phyloP scores from a whole-genome alignment of 2,113 vertebrate species.

The Halcyon senegalensis region DNA sequence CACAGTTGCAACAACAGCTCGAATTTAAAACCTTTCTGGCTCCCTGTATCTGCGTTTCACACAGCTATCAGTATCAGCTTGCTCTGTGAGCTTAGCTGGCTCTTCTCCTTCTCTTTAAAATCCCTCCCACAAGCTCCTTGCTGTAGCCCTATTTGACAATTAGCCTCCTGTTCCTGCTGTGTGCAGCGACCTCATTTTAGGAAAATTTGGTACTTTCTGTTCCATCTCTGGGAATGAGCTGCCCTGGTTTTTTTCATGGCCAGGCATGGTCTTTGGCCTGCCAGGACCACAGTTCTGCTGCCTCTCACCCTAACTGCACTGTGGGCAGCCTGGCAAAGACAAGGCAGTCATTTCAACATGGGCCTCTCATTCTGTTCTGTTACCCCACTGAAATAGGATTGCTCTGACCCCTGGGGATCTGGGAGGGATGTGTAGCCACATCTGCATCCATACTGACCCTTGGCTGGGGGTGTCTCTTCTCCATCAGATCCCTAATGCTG shows the following conservation, averaged over 20 bases:
- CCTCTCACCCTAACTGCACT: not conserved
- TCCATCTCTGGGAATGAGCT: not conserved
- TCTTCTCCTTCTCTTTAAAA: slow-evolving; percentile 50
- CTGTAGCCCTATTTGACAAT: not conserved
- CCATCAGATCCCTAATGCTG: not conserved
- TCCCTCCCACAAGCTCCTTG: not conserved
- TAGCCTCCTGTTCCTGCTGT: not conserved
- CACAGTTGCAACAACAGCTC: not conserved
- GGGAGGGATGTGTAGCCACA: not conserved
- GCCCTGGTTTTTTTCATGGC: not conserved
- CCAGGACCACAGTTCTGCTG: not conserved
- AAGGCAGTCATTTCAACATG: not conserved
- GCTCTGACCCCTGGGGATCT: not conserved
- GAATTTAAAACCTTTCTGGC: slow-evolving; percentile 42
- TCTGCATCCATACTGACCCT: not conserved
- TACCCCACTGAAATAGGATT: not conserved
- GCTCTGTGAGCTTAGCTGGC: slow-evolving; percentile 32
- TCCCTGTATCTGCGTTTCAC: slow-evolving; percentile 54
- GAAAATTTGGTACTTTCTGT: not conserved
- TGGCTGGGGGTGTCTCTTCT: not conserved
- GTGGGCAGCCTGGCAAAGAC: not conserved
- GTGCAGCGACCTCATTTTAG: not conserved
- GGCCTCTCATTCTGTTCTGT: not conserved
- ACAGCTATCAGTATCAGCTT: slow-evolving; percentile 26
- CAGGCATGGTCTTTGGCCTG: not conserved